Conservation (phyloP, 1,140 invertebrate species). For the Aricia agestis region DNA sequence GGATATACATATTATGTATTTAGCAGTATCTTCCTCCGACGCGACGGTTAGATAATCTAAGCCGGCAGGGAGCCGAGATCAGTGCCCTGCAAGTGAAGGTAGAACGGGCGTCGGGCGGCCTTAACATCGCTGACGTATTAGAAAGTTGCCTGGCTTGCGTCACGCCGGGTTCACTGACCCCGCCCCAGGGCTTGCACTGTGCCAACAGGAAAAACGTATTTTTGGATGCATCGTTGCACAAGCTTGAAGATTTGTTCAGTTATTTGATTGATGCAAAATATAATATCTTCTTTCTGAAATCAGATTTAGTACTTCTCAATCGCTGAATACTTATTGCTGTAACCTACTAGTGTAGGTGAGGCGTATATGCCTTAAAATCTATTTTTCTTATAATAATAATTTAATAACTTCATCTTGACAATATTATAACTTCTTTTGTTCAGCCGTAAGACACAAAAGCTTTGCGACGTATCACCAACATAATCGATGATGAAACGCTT, state of each 20-base stretch:
- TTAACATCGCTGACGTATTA: constrained; percentile 1
- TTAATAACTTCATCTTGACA: no score
- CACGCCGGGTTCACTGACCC: neutral
- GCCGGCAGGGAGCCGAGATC: neutral
- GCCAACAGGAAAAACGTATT: constrained; percentile 1
- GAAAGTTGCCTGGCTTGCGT: neutral
- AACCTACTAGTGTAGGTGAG: no score
- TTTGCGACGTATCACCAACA: no score
- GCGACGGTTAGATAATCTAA: neutral
- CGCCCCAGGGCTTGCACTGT: neutral
- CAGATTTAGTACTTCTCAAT: neutral
- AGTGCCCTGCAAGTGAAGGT: constrained; percentile 2
- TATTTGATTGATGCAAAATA: neutral
- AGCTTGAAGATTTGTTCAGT: neutral
- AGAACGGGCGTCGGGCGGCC: neutral
- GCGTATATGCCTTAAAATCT: no score
- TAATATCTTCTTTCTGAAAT: neutral
- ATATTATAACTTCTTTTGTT: no score
- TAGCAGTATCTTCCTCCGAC: neutral
- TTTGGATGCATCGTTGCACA: neutral
- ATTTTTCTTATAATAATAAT: no score
- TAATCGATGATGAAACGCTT: no score
- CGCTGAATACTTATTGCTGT: neutral
- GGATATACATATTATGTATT: no score
- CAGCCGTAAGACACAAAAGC: no score